Evolutionary conservation across 2,113 vertebrate species (phyloP).

Genomic region (Athene cunicularia): DNA sequence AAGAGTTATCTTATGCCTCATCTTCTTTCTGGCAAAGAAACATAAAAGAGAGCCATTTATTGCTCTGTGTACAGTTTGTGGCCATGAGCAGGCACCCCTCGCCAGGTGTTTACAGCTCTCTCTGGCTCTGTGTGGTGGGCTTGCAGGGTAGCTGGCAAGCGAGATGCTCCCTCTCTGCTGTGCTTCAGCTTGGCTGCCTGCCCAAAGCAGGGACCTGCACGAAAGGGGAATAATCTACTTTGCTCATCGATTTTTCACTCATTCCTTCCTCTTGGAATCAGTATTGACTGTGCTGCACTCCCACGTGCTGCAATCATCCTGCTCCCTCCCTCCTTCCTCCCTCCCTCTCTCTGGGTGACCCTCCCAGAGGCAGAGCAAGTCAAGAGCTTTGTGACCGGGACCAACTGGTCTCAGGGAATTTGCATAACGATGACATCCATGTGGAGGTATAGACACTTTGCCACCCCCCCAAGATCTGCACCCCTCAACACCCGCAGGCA

Average conservation of each 20-base stretch:
- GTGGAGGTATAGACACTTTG: neutral
- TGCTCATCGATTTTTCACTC: neutral
- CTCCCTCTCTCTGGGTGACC: neutral
- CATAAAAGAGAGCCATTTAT: neutral
- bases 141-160: neutral
- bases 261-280: neutral
- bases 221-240: neutral
- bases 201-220: neutral
- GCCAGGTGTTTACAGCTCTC: neutral
- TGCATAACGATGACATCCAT: neutral
- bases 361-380: neutral
- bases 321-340: neutral
- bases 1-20: neutral
- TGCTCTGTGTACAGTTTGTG: neutral
- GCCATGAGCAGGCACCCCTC: neutral
- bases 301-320: neutral
- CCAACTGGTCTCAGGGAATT: neutral
- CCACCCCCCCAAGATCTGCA: neutral
- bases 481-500: neutral
- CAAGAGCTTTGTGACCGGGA: neutral
- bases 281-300: rapidly evolving
- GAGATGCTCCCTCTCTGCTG: neutral
- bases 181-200: neutral
- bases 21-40: neutral
- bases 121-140: neutral